Percentiles rank a stretch among this genome's conserved stretches.
Conservation (phyloP, 2,888 invertebrate species). For the Torymus auratus region DNA sequence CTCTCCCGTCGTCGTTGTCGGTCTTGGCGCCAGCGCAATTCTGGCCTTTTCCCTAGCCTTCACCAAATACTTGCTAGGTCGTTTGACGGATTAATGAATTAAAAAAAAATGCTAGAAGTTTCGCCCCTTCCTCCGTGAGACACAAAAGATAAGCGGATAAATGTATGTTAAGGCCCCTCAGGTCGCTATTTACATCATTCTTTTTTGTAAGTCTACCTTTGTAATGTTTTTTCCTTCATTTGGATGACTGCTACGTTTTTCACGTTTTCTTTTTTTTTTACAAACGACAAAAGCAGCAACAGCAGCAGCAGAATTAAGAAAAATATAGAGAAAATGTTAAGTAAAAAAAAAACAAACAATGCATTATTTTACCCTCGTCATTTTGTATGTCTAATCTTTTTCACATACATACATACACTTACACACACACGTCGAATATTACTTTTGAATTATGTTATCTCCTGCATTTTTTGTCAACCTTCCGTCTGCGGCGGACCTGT, state of each 20-base stretch:
- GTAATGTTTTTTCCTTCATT: constrained; percentile 44
- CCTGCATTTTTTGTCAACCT: constrained; percentile 43
- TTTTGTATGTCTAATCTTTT: constrained; percentile 49
- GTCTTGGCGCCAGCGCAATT: constrained; percentile 74
- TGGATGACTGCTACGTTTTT: constrained; percentile 49
- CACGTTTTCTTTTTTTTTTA: constrained; percentile 39
- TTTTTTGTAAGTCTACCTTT: constrained; percentile 50
- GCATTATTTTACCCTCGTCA: constrained; percentile 53
- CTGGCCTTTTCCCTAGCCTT: constrained; percentile 68
- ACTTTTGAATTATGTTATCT: constrained; percentile 24
- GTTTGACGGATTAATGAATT: constrained; percentile 71
- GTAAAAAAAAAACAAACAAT: constrained; percentile 46
- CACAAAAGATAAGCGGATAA: constrained; percentile 42
- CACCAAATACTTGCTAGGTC: constrained; percentile 75
- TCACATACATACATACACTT: constrained; percentile 18
- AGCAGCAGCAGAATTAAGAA: constrained; percentile 43
- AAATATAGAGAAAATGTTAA: constrained; percentile 42
- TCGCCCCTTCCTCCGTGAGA: constrained; percentile 63
- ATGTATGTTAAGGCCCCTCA: constrained; percentile 50
- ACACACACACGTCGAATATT: constrained; percentile 34
- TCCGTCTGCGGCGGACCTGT: constrained; percentile 65
- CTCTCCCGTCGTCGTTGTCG: constrained; percentile 45
- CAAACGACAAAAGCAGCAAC: constrained; percentile 46
- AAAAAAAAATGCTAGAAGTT: constrained; percentile 66
- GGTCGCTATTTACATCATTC: constrained; percentile 47